phyloP scores from a whole-genome alignment of 2,113 vertebrate genomes.

The Anser brachyrhynchus region DNA sequence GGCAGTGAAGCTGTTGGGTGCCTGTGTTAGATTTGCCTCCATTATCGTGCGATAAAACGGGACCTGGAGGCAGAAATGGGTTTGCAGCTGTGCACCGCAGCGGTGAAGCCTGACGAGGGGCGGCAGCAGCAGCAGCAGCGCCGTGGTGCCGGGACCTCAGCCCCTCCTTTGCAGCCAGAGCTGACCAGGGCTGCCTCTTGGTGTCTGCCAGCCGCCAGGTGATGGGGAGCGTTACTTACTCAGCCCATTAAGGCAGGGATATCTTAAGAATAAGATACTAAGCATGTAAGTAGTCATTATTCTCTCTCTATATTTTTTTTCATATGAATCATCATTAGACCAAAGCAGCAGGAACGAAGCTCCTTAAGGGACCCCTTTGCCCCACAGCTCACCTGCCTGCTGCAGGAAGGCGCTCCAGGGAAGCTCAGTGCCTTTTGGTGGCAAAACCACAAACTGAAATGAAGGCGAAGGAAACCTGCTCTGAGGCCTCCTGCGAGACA shows the following conservation, averaged over 20 bases:
- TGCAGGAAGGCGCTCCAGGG: neutral
- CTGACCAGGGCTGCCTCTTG: neutral
- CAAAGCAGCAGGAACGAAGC: neutral
- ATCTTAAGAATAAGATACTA: neutral
- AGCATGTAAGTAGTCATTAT: neutral
- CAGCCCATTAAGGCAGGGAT: neutral
- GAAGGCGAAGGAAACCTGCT: neutral
- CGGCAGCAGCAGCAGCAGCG: no score
- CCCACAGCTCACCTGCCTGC: neutral
- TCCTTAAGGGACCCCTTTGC: neutral
- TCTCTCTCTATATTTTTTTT: no score
- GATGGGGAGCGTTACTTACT: neutral
- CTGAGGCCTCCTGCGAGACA: fast-evolving
- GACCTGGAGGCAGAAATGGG: neutral
- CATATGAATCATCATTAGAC: neutral
- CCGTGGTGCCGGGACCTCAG: no score
- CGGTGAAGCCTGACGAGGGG: neutral
- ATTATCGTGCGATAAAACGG: neutral
- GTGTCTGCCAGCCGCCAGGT: fast-evolving
- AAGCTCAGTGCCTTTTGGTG: neutral
- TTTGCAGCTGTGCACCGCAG: neutral
- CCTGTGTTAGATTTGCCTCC: neutral
- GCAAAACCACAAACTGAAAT: neutral
- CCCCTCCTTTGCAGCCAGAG: neutral
- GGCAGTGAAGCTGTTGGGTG: neutral